Conservation (phyloP, 2,888 invertebrate species). For the Phragmatobia fuliginosa region DNA sequence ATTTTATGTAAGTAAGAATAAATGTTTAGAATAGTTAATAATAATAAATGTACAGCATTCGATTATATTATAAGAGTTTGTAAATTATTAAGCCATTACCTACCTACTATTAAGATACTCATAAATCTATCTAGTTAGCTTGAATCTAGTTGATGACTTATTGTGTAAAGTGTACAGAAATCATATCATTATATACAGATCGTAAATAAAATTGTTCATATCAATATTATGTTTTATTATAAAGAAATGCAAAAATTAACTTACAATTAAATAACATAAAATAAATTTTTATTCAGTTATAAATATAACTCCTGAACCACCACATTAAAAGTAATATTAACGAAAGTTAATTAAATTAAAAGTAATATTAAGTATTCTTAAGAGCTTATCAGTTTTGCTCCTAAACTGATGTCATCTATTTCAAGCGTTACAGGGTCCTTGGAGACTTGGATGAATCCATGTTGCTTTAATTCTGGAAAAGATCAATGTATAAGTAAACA, state of each 20-base stretch:
- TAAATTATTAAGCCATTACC: slow-evolving; percentile 83
- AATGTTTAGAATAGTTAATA: slow-evolving; percentile 63
- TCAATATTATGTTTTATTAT: slow-evolving; percentile 65
- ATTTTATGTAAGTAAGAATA: slow-evolving; percentile 76
- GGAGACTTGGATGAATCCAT: slow-evolving; percentile 64
- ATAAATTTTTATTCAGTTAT: no score
- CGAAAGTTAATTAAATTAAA: no score
- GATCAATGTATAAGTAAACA: background rate
- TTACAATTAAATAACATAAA: no score
- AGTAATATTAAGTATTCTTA: slow-evolving; percentile 32
- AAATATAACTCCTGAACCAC: slow-evolving; percentile 17
- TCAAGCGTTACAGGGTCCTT: slow-evolving; percentile 67
- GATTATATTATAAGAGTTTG: slow-evolving; percentile 76
- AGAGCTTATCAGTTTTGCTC: slow-evolving; percentile 55
- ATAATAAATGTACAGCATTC: slow-evolving; percentile 81
- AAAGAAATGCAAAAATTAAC: slow-evolving; percentile 2
- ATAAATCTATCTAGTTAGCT: slow-evolving; percentile 83
- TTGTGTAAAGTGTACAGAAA: slow-evolving; percentile 85
- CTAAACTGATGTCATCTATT: slow-evolving; percentile 65
- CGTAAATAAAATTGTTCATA: slow-evolving; percentile 86
- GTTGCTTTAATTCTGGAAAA: slow-evolving; percentile 73
- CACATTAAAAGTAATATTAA: slow-evolving; percentile 15
- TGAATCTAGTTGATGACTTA: slow-evolving; percentile 83
- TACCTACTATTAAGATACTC: slow-evolving; percentile 82
- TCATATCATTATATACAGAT: slow-evolving; percentile 85